Base-by-base conservation (phyloP, 2,888 invertebrate species). In the Pycnomerus fuliginosus region DNA sequence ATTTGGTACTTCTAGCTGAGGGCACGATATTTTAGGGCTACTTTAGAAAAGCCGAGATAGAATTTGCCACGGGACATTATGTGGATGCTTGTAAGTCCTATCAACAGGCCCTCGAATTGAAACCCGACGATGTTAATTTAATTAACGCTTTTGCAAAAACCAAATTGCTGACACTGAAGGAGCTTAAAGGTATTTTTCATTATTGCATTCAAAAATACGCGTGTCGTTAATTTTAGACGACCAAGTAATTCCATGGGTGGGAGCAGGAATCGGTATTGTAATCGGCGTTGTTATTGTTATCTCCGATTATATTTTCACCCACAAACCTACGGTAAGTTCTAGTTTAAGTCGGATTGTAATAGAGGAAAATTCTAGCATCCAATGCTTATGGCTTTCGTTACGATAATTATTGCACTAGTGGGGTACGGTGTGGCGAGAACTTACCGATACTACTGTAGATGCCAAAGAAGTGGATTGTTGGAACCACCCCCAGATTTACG, bases 161-260 rank as follows among this genome's bases (percentile, higher is more conserved):
- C 15, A 78, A 80, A 22, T 76, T 76, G 43, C 76, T 75, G 51
- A 76, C 80, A 60, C 74, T 80, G 52, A 79, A 80, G 62, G 82
- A 83, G 64, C 69, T 73, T 38, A 79, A 74, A 76, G 80, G 85
- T 84, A 54, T 10, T 4, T 10, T 10, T 10, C 5, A 12, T 35
- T 13, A 10, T 14, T 28, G 29, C 4, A 17, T 4, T 28, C 14
- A 3, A 33, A 30, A 31, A 27, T 31, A 28, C n/a, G n/a, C n/a
- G n/a, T n/a, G n/a, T n/a, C n/a, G n/a, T n/a, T n/a, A 28, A 48
- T 44, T 16, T 24, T 69, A 84, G 85, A 77, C 50, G 82, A 83
- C 65, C 80, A 82, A 61, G 85, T 84, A 65, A 76, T 83, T 45
- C 84, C 87, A 28, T 87, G 86, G 87, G 73, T 87, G 24, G 84